Base-by-base conservation (phyloP, 2,113 vertebrate genomes). In the Hassar affinis region DNA sequence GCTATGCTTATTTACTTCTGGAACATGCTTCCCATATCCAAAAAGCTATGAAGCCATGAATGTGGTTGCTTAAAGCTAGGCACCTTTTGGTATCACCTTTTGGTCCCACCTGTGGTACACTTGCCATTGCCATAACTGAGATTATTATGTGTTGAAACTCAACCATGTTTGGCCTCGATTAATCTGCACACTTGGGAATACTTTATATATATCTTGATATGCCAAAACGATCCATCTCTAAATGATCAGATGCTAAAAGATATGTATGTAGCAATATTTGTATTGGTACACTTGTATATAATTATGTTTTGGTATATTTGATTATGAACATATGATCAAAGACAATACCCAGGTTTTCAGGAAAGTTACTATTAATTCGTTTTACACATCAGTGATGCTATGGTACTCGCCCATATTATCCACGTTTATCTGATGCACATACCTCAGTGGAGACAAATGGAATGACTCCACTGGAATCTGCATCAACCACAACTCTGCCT, bases 401-500 rank as follows among this genome's bases (percentile, higher is more conserved):
- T 17, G 27, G 12, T 62, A 15, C 27, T 30, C 14, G 1, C 9
- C 61, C 27, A 62, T 4, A 30, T 62, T 64, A 6, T 33, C 27
- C 27, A 5, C 27, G 3, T 33, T 64, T 14, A 64, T 64, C 61
- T 64, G 61, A 64, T 12, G 12, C 27, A 17, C 14, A 33, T 64
- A 64, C 61, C 33, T 64, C 61, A 64, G 59, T 15, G 12, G n/a
- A 30, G 27, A 62, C 59, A 62, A 6, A 33, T 3, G 38, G 38
- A 68, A 68, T 68, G 64, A 68, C 64, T n/a, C 18, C 8, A 68
- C 17, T 68, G 64, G 64, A 68, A 68, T 68, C 64, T 38, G 33
- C 2, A 17, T 68, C 33, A 68, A 68, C 64, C 64, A 68, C 64
- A 68, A 68, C 33, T 68, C 64, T 68, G 64, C 0, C 18, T 68